Evolutionary conservation across 2,113 vertebrate genomes (phyloP).

Genomic region (Rhynchopsitta pachyrhyncha): DNA sequence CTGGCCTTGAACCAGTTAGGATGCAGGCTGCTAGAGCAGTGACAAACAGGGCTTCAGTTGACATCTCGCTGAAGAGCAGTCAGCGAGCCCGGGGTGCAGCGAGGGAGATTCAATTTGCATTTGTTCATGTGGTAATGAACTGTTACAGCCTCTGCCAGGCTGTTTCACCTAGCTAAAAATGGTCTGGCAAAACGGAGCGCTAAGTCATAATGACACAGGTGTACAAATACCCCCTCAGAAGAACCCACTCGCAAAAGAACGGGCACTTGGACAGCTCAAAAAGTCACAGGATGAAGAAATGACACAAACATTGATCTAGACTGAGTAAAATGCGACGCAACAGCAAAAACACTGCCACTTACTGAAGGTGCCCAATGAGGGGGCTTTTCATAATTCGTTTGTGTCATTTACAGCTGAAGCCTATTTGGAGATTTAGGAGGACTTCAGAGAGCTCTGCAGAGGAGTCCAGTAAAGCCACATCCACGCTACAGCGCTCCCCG

Average conservation of each 20-base stretch:
- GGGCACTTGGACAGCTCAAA: neutral
- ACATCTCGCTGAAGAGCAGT: neutral
- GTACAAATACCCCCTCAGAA: neutral
- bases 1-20: neutral
- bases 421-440: neutral
- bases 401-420: neutral
- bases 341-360: neutral
- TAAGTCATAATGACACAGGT: neutral
- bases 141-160: slow-evolving; percentile 40
- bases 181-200: neutral
- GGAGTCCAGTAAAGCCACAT: neutral
- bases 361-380: neutral
- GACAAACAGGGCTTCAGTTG: neutral
- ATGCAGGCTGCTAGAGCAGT: neutral
- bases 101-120: neutral
- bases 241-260: neutral
- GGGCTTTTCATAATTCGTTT: neutral
- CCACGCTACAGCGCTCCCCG: neutral
- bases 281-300: neutral
- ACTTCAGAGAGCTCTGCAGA: neutral
- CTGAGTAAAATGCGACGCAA: neutral
- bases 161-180: slow-evolving; percentile 57
- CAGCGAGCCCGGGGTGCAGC: neutral
- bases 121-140: slow-evolving; percentile 66
- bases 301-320: neutral